These are phyloP conservation scores for Stegodyphus mimosarum DNA, from an alignment of 1,140 invertebrate species.

Conservation along the genomic window DNA sequence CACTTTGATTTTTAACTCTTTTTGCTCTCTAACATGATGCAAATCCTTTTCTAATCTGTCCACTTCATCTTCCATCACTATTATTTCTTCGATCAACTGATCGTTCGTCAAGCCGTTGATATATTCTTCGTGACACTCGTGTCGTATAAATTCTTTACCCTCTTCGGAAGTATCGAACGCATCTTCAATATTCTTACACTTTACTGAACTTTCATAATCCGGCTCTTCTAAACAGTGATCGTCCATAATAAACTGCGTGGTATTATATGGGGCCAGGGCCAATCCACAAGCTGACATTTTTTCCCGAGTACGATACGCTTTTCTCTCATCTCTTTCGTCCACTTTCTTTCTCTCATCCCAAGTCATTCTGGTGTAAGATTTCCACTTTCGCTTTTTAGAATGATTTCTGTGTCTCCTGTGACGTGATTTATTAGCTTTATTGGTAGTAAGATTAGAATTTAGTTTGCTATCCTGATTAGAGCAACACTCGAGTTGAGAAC, in stretches of 20 bases:
- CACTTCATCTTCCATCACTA: background rate
- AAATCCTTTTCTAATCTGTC: background rate
- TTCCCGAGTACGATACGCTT: background rate
- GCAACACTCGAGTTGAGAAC: no score
- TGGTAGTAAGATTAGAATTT: no score
- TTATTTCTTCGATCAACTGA: background rate
- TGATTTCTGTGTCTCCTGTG: no score
- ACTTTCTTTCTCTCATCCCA: background rate
- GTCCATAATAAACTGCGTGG: background rate
- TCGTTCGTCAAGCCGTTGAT: background rate
- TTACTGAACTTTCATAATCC: background rate
- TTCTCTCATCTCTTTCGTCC: background rate
- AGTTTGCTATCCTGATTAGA: no score
- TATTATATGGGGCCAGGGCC: background rate
- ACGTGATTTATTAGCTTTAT: no score
- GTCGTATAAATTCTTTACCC: background rate
- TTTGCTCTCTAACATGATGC: background rate
- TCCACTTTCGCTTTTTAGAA: background rate
- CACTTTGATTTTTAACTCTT: background rate
- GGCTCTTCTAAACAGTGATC: background rate
- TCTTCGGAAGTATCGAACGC: background rate
- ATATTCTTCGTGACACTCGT: background rate
- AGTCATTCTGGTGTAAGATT: background rate
- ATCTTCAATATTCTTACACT: background rate
- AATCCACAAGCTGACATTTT: background rate